Evolutionary conservation across 1,140 invertebrate species (phyloP), one percentile per base, ranked within the genome.

Genomic region (Caerostris darwini): DNA sequence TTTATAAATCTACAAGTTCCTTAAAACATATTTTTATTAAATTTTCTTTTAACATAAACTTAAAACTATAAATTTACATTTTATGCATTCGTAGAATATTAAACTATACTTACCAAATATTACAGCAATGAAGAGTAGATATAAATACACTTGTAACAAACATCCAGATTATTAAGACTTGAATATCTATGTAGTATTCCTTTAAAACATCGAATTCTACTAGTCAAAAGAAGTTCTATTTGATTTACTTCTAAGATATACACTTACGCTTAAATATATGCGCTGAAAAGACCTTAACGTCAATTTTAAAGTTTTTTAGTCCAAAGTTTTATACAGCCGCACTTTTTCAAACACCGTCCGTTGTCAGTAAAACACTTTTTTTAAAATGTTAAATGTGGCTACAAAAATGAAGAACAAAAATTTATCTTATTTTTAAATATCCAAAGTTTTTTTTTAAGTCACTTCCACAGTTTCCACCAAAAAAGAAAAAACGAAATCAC

Each of bases 91-190:
- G 34, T 71, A 7, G 7, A 53, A 77, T 50, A 77, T 12, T 5
- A 53, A 53, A 58, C n/a, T 50, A 87, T 93, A 93, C 92, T 93
- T 59, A 93, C 92, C 92, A 93, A 93, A 88, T 77, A 89, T 64
- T 93, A 94, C 69, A 94, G 85, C 92, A 85, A 81, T 94, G 61
- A 54, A 61, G 67, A 89, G 69, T 89, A 81, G 64, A 94, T 89
- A 94, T 57, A 89, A 94, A 89, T 86, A 94, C 92, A 94, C 86
- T 87, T 81, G 77, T 59, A 88, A 81, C 85, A 94, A 94, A 88
- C 92, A 94, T 94, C 92, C 92, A 94, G n/a, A 94, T 88, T 71
- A 81, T 81, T 86, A 81, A 89, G 82, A n/a, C 56, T 56, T 71
- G 59, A 58, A 86, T 12, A 54, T 87, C 92, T 89, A 94, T 64